Evolutionary conservation across 2,113 vertebrate species (phyloP), one percentile per base, ranked within the genome.

Genomic region (Sigmodon hispidus): DNA sequence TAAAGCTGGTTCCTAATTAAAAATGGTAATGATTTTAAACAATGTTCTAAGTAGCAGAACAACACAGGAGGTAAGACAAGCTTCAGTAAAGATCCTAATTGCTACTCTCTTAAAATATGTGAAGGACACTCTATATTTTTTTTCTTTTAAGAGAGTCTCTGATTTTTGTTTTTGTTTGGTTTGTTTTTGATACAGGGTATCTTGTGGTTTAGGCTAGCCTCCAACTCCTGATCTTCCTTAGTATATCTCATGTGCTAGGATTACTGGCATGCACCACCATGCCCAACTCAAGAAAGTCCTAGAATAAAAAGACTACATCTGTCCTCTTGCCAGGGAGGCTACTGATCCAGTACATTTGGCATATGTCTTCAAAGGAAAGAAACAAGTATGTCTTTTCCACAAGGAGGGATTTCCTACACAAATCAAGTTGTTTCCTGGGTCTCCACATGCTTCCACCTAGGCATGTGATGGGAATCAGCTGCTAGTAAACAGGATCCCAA

Each of bases 381-480:
- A 85, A 52, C 59, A 91, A 84, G 79, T 88, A 91, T 24, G 24
- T 93, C 97, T 97, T 91, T 91, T 91, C 76, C 96, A 87, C 93
- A 12, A 1, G 1, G 34, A 24, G 36, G 48, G 17, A 59, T 94
- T 88, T 86, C 91, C 36, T 65, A 2, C 63, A 72, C 52, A 72
- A 52, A 45, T 85, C 13, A 7, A 22, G 57, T 79, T 34, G 72
- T 85, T 69, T n/a, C 77, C n/a, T 11, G 36, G n/a, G 4, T 72
- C 61, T 87, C 36, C 12, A 6, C 50, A 65, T 70, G 43, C 79
- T 3, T 94, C 73, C 67, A 70, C 77, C 48, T 81, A 45, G 85
- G 36, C 12, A 83, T 73, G 94, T 34, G 81, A 93, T 22, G 50
- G 48, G 85, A 69, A 87, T 48, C 93, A 95, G 87, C 69, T 87